These are phyloP conservation scores for Tachysurus fulvidraco DNA, from an alignment of 2,113 vertebrate genomes.

Conservation along the genomic window DNA sequence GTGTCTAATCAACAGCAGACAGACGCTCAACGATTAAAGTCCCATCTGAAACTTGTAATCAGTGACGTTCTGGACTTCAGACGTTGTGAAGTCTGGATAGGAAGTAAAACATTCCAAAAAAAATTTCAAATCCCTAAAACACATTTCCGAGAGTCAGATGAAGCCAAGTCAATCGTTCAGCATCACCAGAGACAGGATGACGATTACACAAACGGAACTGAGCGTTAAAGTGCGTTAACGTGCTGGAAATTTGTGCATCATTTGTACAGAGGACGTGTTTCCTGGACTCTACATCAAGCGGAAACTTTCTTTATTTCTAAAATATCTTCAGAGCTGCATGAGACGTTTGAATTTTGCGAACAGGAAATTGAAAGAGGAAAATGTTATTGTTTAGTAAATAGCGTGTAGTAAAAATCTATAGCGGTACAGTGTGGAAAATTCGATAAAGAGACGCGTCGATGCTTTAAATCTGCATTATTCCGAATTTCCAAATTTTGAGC, in stretches of 20 bases:
- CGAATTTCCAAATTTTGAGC: not conserved
- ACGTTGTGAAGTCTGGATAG: constrained; percentile 13
- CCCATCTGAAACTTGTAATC: constrained; percentile 17
- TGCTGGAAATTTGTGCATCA: too few species aligned
- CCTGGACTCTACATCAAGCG: not conserved
- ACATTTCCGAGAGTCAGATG: constrained; percentile 14
- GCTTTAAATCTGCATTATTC: not conserved
- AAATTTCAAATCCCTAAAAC: not conserved
- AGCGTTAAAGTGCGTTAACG: not conserved
- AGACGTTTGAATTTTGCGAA: not conserved
- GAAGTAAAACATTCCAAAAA: not conserved
- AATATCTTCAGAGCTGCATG: constrained; percentile 1
- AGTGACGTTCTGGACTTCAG: not conserved
- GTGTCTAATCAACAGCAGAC: constrained; percentile 27
- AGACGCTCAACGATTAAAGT: not conserved
- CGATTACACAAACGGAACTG: not conserved
- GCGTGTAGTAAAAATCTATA: constrained; percentile 3
- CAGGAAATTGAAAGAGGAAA: constrained; percentile 25
- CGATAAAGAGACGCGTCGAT: not conserved
- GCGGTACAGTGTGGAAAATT: not conserved
- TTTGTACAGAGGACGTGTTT: not conserved
- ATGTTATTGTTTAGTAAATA: not conserved
- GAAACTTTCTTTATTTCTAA: not conserved
- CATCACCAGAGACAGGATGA: not conserved
- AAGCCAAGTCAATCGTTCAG: not conserved